Evolutionary conservation across 1,140 invertebrate genomes (phyloP).

Genomic region (Bombus polaris): DNA sequence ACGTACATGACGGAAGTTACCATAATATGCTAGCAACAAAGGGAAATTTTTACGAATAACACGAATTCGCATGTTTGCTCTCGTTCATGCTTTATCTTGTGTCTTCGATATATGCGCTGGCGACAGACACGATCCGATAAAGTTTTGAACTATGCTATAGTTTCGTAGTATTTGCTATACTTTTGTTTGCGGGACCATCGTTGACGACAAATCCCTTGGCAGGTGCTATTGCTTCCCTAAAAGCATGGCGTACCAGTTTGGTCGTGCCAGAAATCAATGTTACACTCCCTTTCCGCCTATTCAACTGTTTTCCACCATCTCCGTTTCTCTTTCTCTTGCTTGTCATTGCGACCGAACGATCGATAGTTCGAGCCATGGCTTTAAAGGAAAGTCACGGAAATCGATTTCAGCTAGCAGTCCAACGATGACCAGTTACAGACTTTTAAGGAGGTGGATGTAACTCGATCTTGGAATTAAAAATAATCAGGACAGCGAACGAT

Average conservation of each 20-base stretch:
- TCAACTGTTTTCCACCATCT: not conserved
- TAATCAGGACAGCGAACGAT: too few relatives aligned
- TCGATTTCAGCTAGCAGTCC: not conserved
- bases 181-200: conserved; percentile 1
- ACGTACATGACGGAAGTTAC: too few relatives aligned
- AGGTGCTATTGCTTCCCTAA: not conserved
- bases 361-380: not conserved
- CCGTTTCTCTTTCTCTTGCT: not conserved
- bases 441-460: not conserved
- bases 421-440: not conserved
- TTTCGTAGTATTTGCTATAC: conserved; percentile 17
- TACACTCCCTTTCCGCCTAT: not conserved
- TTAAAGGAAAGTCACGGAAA: not conserved
- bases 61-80: not conserved
- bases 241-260: not conserved
- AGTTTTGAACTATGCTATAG: conserved; percentile 12
- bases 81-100: not conserved
- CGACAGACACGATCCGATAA: not conserved
- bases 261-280: conserved; percentile 21
- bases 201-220: conserved; percentile 26
- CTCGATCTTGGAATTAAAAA: too few relatives aligned
- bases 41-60: not conserved
- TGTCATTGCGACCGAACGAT: not conserved
- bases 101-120: too few relatives aligned
- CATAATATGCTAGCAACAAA: not conserved